A percentile compares a stretch with the other conserved stretches of the same genome.
Conservation (phyloP, 1,140 invertebrate species). For the Matsumurasca onukii region DNA sequence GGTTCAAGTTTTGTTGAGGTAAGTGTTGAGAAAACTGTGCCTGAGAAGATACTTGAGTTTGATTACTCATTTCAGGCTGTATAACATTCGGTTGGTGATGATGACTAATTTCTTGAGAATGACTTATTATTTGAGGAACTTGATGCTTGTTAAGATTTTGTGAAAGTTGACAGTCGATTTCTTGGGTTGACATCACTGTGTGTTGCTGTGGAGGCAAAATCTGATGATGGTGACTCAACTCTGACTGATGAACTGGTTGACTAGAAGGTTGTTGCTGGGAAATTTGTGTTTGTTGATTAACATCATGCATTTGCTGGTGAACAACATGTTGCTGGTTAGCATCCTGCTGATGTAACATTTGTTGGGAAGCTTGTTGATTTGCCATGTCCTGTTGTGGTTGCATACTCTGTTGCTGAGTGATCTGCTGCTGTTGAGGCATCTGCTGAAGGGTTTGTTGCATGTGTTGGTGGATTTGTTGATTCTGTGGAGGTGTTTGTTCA, state of each 20-base stretch:
- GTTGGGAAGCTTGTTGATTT: too few relatives aligned
- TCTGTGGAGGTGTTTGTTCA: too few relatives aligned
- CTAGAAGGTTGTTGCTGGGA: constrained; percentile 36
- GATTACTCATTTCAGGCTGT: too few relatives aligned
- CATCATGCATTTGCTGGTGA: constrained; percentile 20
- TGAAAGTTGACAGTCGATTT: too few relatives aligned
- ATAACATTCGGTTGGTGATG: too few relatives aligned
- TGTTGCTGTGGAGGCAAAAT: not conserved
- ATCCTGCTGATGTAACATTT: constrained; percentile 34
- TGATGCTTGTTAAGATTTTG: constrained; percentile 36
- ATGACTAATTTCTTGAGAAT: too few relatives aligned
- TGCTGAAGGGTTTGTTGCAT: constrained; percentile 38
- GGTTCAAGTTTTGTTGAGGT: constrained; percentile 33
- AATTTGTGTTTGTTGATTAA: constrained; percentile 28
- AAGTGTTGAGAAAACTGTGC: constrained; percentile 25
- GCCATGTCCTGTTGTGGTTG: constrained; percentile 31
- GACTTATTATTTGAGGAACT: constrained; percentile 32
- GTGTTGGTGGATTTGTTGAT: constrained; percentile 49
- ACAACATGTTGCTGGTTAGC: constrained; percentile 32
- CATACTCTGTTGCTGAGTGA: constrained; percentile 20
- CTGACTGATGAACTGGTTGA: constrained; percentile 34
- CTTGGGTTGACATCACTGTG: not conserved
- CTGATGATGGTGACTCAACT: constrained; percentile 27
- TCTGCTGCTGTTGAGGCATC: constrained; percentile 34
- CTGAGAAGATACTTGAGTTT: not conserved